Conservation (phyloP, 2,888 invertebrate genomes). For the Globia sparganii region DNA sequence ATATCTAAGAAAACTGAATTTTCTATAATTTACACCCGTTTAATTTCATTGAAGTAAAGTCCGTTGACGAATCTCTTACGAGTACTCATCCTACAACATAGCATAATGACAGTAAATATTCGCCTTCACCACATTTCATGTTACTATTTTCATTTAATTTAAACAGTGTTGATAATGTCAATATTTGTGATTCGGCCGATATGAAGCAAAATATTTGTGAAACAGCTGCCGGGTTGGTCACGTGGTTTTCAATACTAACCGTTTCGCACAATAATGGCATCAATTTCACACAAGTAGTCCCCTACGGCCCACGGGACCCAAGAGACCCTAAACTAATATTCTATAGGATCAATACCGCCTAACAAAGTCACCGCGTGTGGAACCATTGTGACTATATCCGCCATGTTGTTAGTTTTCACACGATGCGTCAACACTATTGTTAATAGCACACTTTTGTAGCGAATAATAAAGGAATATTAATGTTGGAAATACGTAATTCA, state of each 20-base stretch:
- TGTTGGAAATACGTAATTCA: conserved; percentile 53
- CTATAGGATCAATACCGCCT: conserved; percentile 73
- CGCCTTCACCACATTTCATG: conserved; percentile 23
- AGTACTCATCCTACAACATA: background rate
- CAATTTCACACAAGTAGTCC: conserved; percentile 79
- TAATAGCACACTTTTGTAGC: conserved; percentile 52
- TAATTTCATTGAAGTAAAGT: background rate
- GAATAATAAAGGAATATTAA: conserved; percentile 57
- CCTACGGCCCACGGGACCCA: conserved; percentile 66
- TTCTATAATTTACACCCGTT: background rate
- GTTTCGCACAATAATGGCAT: conserved; percentile 79
- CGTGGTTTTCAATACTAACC: conserved; percentile 62
- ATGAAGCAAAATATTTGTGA: conserved; percentile 66
- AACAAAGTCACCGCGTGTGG: conserved; percentile 74
- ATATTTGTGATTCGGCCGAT: conserved; percentile 51
- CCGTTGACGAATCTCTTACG: background rate
- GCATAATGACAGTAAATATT: conserved; percentile 39
- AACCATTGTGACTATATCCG: conserved; percentile 70
- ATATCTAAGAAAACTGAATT: background rate
- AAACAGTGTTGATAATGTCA: conserved; percentile 43
- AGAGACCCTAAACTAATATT: conserved; percentile 74
- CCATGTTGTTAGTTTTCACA: conserved; percentile 75
- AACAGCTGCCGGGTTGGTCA: conserved; percentile 64
- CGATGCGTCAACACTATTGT: conserved; percentile 68
- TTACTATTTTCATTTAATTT: conserved; percentile 54